Evolutionary conservation across 2,888 invertebrate species (phyloP), one percentile per base, ranked within the genome.

Genomic region (Rutpela maculata): DNA sequence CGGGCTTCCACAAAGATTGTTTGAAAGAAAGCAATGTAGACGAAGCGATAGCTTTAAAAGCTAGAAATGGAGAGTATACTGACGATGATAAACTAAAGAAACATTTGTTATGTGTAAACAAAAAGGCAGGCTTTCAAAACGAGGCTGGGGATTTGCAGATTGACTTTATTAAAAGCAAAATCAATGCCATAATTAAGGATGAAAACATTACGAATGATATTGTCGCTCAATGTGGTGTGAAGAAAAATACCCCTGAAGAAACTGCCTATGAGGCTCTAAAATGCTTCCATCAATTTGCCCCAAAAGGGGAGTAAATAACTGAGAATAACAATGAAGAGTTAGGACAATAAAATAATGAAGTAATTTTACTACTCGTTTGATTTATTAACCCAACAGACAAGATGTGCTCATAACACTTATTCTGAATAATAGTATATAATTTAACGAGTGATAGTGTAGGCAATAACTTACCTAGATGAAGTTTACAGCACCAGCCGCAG

Each of bases 31-130:
- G 89, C 22, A 87, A 86, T 17, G 88, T 88, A 0, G 87, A 86
- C 26, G 85, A 85, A 82, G 79, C 83, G 6, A n/a, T 86, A 17
- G 78, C 87, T 17, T 74, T 79, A 12, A 85, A 86, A 77, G 90
- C 90, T 0, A 90, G 90, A 75, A 90, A 90, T 76, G 92, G 91
- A 0, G 90, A 91, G 56, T 92, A 91, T 81, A 87, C 86, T 0
- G 90, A 91, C 0, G 91, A 91, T 60, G 90, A 90, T 11, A 86
- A 81, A 0, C 79, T 91, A 0, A 91, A 91, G 81, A 90, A 90
- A 57, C 91, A 91, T 80, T 86, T 88, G 0, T 84, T 90, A 0
- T 92, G 92, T 82, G 90, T 91, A 87, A 90, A 91, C 85, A 85
- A 90, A 75, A 91, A 91, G 78, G 87, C 90, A 0, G 91, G 89